Conservation (phyloP, 2,113 vertebrate species). For the Procavia capensis region DNA sequence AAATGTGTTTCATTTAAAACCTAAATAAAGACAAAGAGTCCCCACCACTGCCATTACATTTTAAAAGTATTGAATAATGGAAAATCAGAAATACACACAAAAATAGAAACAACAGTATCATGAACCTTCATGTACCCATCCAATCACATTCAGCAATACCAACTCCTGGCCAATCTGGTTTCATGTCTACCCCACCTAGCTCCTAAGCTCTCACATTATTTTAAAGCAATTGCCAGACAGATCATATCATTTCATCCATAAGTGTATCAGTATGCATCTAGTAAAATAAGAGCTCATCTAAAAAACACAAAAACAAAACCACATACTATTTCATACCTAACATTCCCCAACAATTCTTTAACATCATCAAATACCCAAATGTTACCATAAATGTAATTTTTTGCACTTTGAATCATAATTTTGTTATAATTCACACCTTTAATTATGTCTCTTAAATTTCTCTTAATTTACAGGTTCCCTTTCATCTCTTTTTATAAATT, state of each 20-base stretch:
- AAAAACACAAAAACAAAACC: background rate
- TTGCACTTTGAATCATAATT: background rate
- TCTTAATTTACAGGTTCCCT: background rate
- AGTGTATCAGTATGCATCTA: background rate
- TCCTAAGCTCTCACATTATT: background rate
- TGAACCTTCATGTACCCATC: background rate
- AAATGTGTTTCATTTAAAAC: background rate
- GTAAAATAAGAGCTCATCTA: background rate
- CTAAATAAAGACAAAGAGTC: background rate
- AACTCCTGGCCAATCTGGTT: background rate
- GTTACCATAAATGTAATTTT: background rate
- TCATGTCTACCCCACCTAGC: background rate
- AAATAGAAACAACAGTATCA: background rate
- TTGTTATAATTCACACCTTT: background rate
- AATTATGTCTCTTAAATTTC: background rate
- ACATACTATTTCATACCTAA: background rate
- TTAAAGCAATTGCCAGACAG: background rate
- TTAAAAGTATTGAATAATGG: background rate
- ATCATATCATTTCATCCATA: background rate
- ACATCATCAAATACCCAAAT: background rate
- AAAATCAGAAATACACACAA: conserved; percentile 4
- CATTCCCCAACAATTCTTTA: background rate
- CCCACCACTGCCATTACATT: background rate
- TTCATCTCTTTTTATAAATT: background rate
- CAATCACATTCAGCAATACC: background rate